Conservation (phyloP, 2,113 vertebrate species). For the Antigone vipio region DNA sequence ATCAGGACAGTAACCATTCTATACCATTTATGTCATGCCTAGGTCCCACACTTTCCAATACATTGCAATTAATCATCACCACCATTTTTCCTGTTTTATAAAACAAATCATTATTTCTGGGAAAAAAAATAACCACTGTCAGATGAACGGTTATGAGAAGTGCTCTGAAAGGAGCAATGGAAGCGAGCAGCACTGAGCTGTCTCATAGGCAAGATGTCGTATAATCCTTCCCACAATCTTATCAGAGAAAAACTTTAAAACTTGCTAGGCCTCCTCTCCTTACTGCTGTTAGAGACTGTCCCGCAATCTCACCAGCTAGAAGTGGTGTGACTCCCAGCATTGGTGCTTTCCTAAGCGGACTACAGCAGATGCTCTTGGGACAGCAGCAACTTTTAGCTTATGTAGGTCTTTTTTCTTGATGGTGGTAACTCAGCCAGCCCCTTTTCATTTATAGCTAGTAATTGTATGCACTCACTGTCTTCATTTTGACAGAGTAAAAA, state of each 20-base stretch:
- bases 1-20: no score
- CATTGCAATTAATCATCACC: no score
- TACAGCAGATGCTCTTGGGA: background rate
- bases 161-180: background rate
- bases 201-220: background rate
- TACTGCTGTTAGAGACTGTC: background rate
- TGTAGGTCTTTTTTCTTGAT: background rate
- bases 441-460: background rate
- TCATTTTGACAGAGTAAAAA: background rate
- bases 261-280: background rate
- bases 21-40: no score
- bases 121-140: background rate
- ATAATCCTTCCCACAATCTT: background rate
- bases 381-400: background rate
- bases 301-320: background rate
- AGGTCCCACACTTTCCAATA: no score
- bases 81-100: no score
- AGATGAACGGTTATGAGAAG: fast-evolving
- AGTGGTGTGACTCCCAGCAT: background rate
- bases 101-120: background rate
- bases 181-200: background rate
- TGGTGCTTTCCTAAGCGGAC: background rate
- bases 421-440: background rate
- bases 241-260: background rate
- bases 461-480: background rate